Conservation (phyloP, 2,797 vertebrate species). For the Oophaga sylvatica region DNA sequence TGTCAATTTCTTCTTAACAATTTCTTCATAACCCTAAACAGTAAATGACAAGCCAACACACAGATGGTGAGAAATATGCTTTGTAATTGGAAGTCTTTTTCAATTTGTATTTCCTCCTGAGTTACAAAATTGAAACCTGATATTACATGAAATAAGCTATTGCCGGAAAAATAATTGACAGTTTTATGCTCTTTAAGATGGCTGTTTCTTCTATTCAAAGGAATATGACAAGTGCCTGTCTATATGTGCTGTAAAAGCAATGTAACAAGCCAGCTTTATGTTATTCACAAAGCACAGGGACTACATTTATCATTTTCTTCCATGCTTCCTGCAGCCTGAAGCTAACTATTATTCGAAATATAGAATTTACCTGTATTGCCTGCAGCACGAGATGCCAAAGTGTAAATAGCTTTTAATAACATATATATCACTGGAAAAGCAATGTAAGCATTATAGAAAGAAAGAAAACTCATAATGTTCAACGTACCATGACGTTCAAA, state of each 20-base stretch:
- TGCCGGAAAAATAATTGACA: constrained; percentile 20
- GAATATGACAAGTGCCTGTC: constrained; percentile 21
- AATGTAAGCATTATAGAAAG: background rate
- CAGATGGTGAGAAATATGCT: background rate
- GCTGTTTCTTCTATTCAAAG: constrained; percentile 15
- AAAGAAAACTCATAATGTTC: background rate
- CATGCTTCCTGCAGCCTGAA: background rate
- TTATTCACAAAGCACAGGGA: background rate
- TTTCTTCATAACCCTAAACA: background rate
- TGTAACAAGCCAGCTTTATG: constrained; percentile 1
- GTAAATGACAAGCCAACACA: constrained; percentile 16
- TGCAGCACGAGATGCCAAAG: background rate
- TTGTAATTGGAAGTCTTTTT: constrained; percentile 20
- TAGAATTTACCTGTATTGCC: background rate
- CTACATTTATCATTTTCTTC: background rate
- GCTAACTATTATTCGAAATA: background rate
- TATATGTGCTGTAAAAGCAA: background rate
- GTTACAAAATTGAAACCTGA: constrained; percentile 24
- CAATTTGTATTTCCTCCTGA: constrained; percentile 30
- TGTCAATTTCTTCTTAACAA: background rate
- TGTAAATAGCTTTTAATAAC: background rate
- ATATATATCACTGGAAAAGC: background rate
- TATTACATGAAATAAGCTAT: constrained; percentile 26
- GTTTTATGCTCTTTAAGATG: constrained; percentile 8
- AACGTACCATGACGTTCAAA: constrained; percentile 7